Conservation (phyloP, 2,113 vertebrate species). For the Zingel zingel region DNA sequence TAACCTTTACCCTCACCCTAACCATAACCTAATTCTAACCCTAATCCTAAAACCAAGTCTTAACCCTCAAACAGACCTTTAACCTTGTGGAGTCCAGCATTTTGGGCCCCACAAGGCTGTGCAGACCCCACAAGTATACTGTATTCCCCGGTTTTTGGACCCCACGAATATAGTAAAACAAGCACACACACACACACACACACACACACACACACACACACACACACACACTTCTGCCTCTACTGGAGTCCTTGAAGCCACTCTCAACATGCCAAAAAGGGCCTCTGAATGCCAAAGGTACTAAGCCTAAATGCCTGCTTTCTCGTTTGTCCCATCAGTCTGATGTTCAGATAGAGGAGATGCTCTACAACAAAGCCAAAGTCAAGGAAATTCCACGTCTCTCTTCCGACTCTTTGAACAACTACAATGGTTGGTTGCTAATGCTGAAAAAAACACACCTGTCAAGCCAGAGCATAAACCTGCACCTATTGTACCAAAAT, state of each 20-base stretch:
- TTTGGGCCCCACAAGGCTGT: too few relatives aligned
- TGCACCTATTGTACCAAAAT: slow-evolving; percentile 29
- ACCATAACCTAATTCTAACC: too few relatives aligned
- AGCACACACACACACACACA: background rate
- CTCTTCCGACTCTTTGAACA: slow-evolving; percentile 24
- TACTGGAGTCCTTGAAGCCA: slow-evolving; percentile 39
- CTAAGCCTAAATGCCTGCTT: slow-evolving; percentile 52
- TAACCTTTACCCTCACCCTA: too few relatives aligned
- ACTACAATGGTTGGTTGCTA: slow-evolving; percentile 5
- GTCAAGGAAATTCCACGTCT: slow-evolving; percentile 32
- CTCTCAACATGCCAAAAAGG: slow-evolving; percentile 54
- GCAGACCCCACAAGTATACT: too few relatives aligned
- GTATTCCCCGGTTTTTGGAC: too few relatives aligned
- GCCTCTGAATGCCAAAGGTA: slow-evolving; percentile 35
- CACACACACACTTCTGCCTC: slow-evolving; percentile 33
- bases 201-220: slow-evolving; percentile 2
- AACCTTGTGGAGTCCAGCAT: too few relatives aligned
- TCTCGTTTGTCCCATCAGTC: slow-evolving; percentile 79
- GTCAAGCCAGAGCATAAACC: slow-evolving; percentile 8
- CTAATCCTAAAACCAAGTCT: too few relatives aligned
- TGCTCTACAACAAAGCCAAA: slow-evolving; percentile 54
- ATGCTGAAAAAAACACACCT: slow-evolving; percentile 24
- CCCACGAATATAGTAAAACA: too few relatives aligned
- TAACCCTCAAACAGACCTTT: too few relatives aligned
- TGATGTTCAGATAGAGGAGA: slow-evolving; percentile 51